phyloP scores from a whole-genome alignment of 2,888 invertebrate genomes.

The Punctoribates punctum region DNA sequence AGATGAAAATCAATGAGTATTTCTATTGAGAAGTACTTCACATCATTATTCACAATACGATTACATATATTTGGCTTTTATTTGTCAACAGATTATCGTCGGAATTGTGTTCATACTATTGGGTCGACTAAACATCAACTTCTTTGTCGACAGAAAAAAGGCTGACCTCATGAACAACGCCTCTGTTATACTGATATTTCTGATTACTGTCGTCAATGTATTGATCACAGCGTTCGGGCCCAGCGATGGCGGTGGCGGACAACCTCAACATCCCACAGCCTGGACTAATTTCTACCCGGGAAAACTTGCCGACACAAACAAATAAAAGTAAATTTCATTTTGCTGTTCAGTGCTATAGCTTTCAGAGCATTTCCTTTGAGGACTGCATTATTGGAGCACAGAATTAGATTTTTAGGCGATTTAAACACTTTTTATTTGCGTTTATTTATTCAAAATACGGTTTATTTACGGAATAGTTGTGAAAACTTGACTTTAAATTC shows the following conservation, averaged over 20 bases:
- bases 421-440: too few species aligned
- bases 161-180: constrained; percentile 48
- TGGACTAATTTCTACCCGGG: constrained; percentile 35
- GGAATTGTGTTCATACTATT: constrained; percentile 49
- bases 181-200: constrained; percentile 48
- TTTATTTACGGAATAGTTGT: neutral
- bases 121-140: constrained; percentile 49
- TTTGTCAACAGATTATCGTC: constrained; percentile 45
- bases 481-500: neutral
- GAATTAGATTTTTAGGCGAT: neutral
- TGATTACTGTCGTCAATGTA: constrained; percentile 49
- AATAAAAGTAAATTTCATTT: neutral
- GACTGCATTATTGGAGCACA: neutral
- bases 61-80: neutral
- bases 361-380: neutral
- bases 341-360: neutral
- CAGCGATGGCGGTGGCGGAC: constrained; percentile 17
- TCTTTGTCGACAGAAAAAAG: constrained; percentile 46
- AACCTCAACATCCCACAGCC: neutral
- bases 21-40: neutral
- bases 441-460: neutral
- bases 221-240: constrained; percentile 48
- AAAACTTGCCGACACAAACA: neutral
- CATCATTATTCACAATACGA: constrained; percentile 1
- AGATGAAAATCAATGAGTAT: neutral